phyloP scores from a whole-genome alignment of 2,113 vertebrate species.

The Macquaria australasica region DNA sequence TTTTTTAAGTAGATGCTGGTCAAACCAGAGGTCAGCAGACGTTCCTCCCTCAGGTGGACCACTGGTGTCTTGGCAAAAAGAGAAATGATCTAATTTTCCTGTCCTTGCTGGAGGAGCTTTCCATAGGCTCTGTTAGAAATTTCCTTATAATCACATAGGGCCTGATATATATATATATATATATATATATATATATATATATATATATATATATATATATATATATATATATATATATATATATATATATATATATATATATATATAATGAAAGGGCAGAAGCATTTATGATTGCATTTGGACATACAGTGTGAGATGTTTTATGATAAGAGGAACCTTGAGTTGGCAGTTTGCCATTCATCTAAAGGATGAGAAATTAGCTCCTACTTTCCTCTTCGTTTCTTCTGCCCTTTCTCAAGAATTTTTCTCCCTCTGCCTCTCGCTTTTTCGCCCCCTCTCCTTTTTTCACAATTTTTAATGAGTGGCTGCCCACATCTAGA shows the following conservation, averaged over 20 bases:
- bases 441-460: background rate
- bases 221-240: no score
- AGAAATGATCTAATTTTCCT: conserved; percentile 11
- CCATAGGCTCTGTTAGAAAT: background rate
- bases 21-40: conserved; percentile 28
- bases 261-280: conserved; percentile 43
- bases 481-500: conserved; percentile 24
- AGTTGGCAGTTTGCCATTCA: conserved; percentile 50
- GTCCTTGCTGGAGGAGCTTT: conserved; percentile 15
- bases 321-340: conserved; percentile 48
- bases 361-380: conserved; percentile 38
- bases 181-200: no score
- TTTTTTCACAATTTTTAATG: conserved; percentile 41
- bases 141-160: conserved; percentile 31
- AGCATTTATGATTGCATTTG: conserved; percentile 38
- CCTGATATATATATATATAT: conserved; percentile 52
- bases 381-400: conserved; percentile 33
- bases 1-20: conserved; percentile 38
- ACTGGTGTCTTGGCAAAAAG: conserved; percentile 3
- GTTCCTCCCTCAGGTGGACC: conserved; percentile 14
- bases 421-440: background rate
- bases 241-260: no score
- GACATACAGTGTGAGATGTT: conserved; percentile 22
- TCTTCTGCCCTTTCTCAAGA: conserved; percentile 40
- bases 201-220: no score